Base-by-base conservation (phyloP, 2,888 invertebrate genomes). In the Yponomeuta cagnagella region DNA sequence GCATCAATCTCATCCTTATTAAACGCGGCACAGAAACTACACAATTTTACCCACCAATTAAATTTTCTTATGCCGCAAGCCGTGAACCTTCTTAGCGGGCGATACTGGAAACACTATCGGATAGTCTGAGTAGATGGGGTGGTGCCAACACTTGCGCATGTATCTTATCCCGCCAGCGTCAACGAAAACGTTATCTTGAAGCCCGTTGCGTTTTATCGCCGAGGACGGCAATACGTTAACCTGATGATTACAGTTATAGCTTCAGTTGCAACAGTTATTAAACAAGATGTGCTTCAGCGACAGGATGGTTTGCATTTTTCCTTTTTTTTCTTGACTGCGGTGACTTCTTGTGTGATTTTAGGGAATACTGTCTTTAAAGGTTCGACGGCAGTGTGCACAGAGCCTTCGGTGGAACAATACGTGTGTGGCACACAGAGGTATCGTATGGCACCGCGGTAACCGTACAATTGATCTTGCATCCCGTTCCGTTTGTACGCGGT, bases 401-500 rank as follows among this genome's bases (percentile, higher is more conserved):
- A 80, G 73, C 76, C 77, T 23, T 75, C 70, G 12, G 74, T 70
- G 69, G 75, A 71, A 37, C 37, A 37, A 37, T 12, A 52, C 52
- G 52, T 52, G 72, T 74, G 74, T 31, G 76, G 78, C 10, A 87
- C 79, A 74, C 90, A 90, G 68, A 92, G 73, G 73, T 84, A 86
- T 71, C 84, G 81, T 70, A 86, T 78, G 31, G 90, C 88, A 73
- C 89, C 90, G 77, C 89, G 82, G 74, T 91, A 90, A 66, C 91
- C 90, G 75, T 88, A 80, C 68, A 90, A 80, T 77, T 90, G 90
- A 75, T 92, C 91, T 77, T 90, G 91, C 70, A 89, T 83, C 74
- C 92, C 91, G 72, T 91, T 89, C 71, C 87, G 82, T 73, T 82
- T 78, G 79, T 88, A 90, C 72, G 85, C 90, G 72, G 89, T 82